Base-by-base conservation (phyloP, 2,888 invertebrate species). In the Ophraella communa region DNA sequence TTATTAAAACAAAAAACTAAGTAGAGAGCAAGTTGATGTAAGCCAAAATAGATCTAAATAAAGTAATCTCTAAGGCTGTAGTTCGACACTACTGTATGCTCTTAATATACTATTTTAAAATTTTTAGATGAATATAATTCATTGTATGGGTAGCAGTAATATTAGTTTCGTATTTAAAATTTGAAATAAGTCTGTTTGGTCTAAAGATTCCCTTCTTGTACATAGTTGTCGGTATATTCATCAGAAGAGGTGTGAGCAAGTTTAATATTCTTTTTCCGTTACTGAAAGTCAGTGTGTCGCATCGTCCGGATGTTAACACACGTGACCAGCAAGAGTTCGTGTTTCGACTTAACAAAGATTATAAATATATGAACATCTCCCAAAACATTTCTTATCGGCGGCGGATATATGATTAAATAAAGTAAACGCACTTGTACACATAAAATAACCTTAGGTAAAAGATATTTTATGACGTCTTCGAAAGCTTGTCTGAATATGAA, bases 261-360 rank as follows among this genome's bases (percentile, higher is more conserved):
- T 63, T 71, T 69, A 71, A 71, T 69, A 71, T 71, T 71, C 68
- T 61, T 68, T 69, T 77, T 80, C 79, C 80, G 79, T 80, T 79
- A 81, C 80, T 80, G 75, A 80, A 80, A 81, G 81, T 81, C 80
- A 81, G 79, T 81, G 74, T 81, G 81, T 80, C 81, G 80, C 77
- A 68, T 67, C 69, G 73, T 70, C 76, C 80, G 81, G 81, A 81
- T 80, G 78, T 73, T 72, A 66, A 61, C 73, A 77, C 79, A 78
- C 80, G 80, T 80, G 80, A 80, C 78, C 78, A 79, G 80, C 78
- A 71, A 74, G 76, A 75, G 77, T 78, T 74, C 79, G 78, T 80
- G 79, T 76, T 74, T 75, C 74, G 80, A 78, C 65, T 72, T n/a
- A n/a, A n/a, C 65, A 71, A 47, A 67, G 67, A 30, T 30, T 30